Evolutionary conservation across 1,140 invertebrate species (phyloP).

Genomic region (Drosophila mauritiana): DNA sequence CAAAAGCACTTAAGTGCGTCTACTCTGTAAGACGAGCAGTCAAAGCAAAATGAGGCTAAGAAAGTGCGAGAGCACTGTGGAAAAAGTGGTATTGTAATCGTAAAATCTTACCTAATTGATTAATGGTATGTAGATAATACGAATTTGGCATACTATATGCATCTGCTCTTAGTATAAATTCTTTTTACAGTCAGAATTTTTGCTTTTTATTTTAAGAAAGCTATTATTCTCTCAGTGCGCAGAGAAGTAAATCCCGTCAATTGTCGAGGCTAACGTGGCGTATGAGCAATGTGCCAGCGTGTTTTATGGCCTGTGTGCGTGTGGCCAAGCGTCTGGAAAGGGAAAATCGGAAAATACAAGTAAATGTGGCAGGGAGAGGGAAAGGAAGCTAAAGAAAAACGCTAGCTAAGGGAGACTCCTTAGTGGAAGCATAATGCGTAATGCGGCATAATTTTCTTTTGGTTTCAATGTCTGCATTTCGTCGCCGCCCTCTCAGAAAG

Average conservation of each 20-base stretch:
- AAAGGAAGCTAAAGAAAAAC: background rate
- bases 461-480: constrained; percentile 70
- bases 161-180: too few species aligned
- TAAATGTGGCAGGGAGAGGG: background rate
- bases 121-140: too few species aligned
- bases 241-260: constrained; percentile 67
- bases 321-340: constrained; percentile 39
- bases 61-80: constrained; percentile 1
- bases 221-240: background rate
- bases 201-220: background rate
- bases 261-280: constrained; percentile 68
- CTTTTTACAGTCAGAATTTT: background rate
- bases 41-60: constrained; percentile 25
- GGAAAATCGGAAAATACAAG: constrained; percentile 9
- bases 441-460: constrained; percentile 63
- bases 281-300: constrained; percentile 72
- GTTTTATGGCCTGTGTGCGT: constrained; percentile 78
- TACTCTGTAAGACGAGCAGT: constrained; percentile 54
- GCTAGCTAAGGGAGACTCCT: constrained; percentile 18
- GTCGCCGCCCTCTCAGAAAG: constrained; percentile 44
- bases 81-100: background rate
- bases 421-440: constrained; percentile 51
- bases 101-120: too few species aligned
- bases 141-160: too few species aligned
- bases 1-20: constrained; percentile 79